Conservation (phyloP, 2,113 vertebrate genomes). For the Lethenteron camtschaticum region DNA sequence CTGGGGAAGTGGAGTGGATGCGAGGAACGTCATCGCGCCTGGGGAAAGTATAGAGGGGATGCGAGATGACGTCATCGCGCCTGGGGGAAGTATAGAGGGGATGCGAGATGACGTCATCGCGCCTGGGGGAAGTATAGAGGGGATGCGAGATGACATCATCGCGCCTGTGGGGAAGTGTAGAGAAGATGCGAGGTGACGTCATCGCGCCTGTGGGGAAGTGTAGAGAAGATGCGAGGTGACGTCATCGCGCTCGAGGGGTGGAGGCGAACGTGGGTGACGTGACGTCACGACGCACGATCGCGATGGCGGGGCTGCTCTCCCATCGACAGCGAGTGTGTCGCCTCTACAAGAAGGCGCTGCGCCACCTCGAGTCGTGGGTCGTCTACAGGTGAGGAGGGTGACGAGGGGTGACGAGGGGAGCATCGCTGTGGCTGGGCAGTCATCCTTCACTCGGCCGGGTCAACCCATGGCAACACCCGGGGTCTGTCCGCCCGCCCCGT, state of each 20-base stretch:
- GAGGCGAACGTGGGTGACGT: neutral
- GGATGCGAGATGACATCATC: neutral
- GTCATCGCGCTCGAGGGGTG: neutral
- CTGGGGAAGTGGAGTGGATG: neutral
- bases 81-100: neutral
- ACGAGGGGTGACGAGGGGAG: neutral
- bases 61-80: neutral
- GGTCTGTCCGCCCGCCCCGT: too few species aligned
- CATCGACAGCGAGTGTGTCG: constrained; percentile 73
- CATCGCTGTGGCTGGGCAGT: neutral
- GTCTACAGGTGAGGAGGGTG: constrained; percentile 33
- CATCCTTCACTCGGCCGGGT: too few species aligned
- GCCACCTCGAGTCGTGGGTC: constrained; percentile 75
- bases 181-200: too few species aligned
- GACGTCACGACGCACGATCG: neutral
- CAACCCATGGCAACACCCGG: too few species aligned
- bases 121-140: neutral
- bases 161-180: too few species aligned
- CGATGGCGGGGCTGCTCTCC: constrained; percentile 30
- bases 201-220: too few species aligned
- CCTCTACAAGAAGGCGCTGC: constrained; percentile 66
- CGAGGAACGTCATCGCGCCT: neutral
- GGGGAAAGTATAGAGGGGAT: constrained; percentile 17
- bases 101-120: neutral
- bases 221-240: neutral